Conservation (phyloP, 2,797 vertebrate species). For the Coreius guichenoti region DNA sequence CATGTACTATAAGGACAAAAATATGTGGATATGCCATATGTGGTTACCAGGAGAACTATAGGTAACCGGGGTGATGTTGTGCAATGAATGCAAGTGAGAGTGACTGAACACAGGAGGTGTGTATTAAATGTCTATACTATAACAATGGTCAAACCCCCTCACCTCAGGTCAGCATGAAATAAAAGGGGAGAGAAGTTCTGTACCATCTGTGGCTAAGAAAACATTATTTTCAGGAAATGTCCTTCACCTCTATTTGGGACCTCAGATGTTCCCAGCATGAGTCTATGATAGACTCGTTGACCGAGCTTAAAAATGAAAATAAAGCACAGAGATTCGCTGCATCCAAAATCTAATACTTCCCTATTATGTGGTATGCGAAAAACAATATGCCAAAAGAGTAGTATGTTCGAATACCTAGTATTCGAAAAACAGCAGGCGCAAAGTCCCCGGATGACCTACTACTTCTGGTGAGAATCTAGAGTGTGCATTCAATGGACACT, state of each 20-base stretch:
- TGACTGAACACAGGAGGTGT: conserved; percentile 13
- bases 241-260: conserved; percentile 25
- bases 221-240: conserved; percentile 20
- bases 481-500: background rate
- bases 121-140: conserved; percentile 11
- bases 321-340: background rate
- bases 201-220: background rate
- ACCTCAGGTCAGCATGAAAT: conserved; percentile 30
- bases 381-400: background rate
- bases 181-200: background rate
- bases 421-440: background rate
- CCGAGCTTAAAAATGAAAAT: background rate
- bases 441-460: background rate
- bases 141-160: conserved; percentile 3
- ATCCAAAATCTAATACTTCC: background rate
- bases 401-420: background rate
- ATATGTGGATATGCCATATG: conserved; percentile 1
- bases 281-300: background rate
- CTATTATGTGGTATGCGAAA: background rate
- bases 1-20: background rate
- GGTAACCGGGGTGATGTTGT: conserved; percentile 40
- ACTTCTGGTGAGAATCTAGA: background rate
- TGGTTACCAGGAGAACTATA: conserved; percentile 58
- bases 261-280: conserved; percentile 16
- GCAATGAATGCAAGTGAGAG: conserved; percentile 12